Evolutionary conservation across 2,797 vertebrate species (phyloP), one percentile per base, ranked within the genome.

Genomic region (Cuculus canorus): DNA sequence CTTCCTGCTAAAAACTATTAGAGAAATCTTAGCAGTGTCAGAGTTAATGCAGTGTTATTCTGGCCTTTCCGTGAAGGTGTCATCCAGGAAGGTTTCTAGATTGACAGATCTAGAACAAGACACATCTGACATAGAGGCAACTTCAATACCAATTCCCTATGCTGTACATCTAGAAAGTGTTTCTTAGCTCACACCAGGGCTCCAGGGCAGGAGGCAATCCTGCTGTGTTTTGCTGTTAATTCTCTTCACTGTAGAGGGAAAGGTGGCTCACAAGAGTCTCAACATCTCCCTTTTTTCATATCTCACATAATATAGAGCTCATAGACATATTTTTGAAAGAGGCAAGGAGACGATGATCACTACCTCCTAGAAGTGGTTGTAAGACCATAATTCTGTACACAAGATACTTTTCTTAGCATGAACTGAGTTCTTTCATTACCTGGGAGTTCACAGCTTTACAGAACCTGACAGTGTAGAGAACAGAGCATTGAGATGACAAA

Each of bases 341-440:
- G 64, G 50, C 48, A 37, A 50, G 43, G 28, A 79, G 70, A 63
- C 61, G 41, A 17, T 47, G 35, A 66, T 83, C 87, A 22, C 18
- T 45, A 71, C 27, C 56, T 66, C 56, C 65, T 66, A 63, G 70
- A 92, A 80, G 77, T 0, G 1, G n/a, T 72, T 91, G 54, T 61
- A 76, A 64, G 71, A 35, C 32, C 41, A 10, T 87, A 61, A 52
- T 77, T 91, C 79, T 91, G 45, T 69, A 35, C 47, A 57, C 24
- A 25, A 37, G 69, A 78, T 85, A 75, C 43, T 93, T 82, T 86
- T 68, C 82, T 69, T 79, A 88, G 78, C 64, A 72, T 24, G 61
- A 35, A 66, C 30, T 17, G 92, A 87, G 59, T 88, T 86, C 47
- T 96, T 96, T 92, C 90, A 82, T 89, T 88, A 86, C 33, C 63